Base-by-base conservation (phyloP, 2,113 vertebrate genomes). In the Shinisaurus crocodilurus region DNA sequence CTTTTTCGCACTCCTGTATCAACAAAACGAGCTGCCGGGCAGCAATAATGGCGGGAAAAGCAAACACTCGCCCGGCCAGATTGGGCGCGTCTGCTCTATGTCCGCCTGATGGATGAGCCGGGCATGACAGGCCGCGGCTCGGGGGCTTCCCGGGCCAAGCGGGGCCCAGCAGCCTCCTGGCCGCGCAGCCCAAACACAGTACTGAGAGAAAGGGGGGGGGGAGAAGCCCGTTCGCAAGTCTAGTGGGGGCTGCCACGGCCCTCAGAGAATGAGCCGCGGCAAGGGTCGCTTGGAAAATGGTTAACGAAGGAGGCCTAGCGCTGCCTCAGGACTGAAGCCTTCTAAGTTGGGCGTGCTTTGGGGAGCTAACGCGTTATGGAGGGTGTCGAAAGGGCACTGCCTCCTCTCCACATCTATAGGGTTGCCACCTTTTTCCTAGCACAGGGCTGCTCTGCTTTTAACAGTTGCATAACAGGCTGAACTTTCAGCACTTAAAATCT, bases 31-130 rank as follows among this genome's bases (percentile, higher is more conserved):
- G 96, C 96, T 96, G 97, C 97, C 96, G 96, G 95, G 96, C 97
- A 95, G 97, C 98, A 98, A 98, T 98, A 98, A 99, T 98, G 98
- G 98, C 97, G 96, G 97, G 97, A 98, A 99, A 98, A 98, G 98
- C 99, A 99, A 99, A 99, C 99, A 97, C 94, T 96, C 95, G 75
- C 90, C 94, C 82, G 96, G 27, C 88, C 82, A 95, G 97, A 97
- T 97, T 97, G 94, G 93, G 96, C 95, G 92, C 95, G 96, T 98
- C 98, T 97, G 98, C 96, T 98, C 98, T 97, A 96, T 96, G 95
- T 98, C 95, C 96, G 94, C 95, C 96, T 98, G 97, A 98, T 98
- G 97, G 97, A 97, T 98, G 94, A 94, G 91, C 83, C 88, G 27
- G 91, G 88, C 95, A 95, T 97, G 95, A 97, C 96, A 96, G 1